These are phyloP conservation scores for Apeira syringaria DNA, from an alignment of 2,888 invertebrate genomes.

Conservation along the genomic window DNA sequence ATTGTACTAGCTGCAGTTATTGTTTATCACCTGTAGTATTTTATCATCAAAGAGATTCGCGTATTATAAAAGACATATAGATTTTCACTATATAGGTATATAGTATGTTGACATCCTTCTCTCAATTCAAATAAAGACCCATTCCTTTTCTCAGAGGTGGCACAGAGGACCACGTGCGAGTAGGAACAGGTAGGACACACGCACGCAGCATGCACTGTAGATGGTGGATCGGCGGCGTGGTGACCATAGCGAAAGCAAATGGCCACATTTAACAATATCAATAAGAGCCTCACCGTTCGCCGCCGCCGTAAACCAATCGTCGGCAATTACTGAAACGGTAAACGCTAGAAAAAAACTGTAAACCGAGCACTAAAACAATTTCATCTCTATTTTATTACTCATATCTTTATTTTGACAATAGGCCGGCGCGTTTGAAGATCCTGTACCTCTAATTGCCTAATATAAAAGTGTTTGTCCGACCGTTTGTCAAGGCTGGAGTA, in stretches of 20 bases:
- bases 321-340: slow-evolving; percentile 8
- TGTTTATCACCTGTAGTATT: too few species aligned
- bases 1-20: too few species aligned
- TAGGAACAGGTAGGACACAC: too few species aligned
- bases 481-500: slow-evolving; percentile 54
- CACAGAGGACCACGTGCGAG: too few species aligned
- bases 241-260: background rate
- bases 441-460: slow-evolving; percentile 63
- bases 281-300: slow-evolving; percentile 1
- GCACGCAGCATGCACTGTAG: too few species aligned
- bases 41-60: too few species aligned
- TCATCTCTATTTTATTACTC: slow-evolving; percentile 4
- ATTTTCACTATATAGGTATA: too few species aligned
- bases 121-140: too few species aligned
- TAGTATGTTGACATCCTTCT: too few species aligned
- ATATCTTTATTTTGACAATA: slow-evolving; percentile 9
- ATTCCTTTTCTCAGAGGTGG: too few species aligned
- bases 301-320: slow-evolving; percentile 9
- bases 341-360: slow-evolving; percentile 4
- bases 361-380: slow-evolving; percentile 10
- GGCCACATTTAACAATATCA: background rate
- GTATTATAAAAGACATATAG: too few species aligned
- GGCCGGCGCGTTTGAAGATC: slow-evolving; percentile 52
- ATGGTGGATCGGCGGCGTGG: too few species aligned
- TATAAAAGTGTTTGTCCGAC: slow-evolving; percentile 55